A percentile compares a stretch with the other conserved stretches of the same genome.
Evolutionary conservation across 2,888 invertebrate genomes (phyloP).

Genomic region (Pecten maximus): DNA sequence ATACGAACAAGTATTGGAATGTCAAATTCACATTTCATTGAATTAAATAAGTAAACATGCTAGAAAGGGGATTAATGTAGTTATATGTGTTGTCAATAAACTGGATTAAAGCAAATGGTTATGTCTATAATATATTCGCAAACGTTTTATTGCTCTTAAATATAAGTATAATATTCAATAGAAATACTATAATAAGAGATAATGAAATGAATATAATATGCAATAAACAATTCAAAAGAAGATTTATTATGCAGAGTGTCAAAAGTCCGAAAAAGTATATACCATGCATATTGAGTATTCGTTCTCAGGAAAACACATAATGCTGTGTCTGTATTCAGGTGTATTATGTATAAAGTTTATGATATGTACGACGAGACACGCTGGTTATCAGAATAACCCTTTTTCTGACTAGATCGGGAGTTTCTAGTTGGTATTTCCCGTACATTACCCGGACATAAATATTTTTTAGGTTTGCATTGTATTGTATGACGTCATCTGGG

Average conservation of each 20-base stretch:
- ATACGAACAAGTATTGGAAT: background rate
- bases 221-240: no score
- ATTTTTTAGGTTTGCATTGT: background rate
- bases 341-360: background rate
- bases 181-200: no score
- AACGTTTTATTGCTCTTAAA: no score
- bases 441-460: background rate
- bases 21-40: constrained; percentile 10
- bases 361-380: background rate
- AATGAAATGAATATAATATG: no score
- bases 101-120: no score
- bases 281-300: no score
- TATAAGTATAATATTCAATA: no score
- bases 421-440: background rate
- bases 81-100: background rate
- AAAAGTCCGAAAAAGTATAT: no score
- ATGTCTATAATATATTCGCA: no score
- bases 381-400: background rate
- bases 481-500: background rate
- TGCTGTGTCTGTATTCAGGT: background rate
- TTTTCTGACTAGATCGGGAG: background rate
- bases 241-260: no score
- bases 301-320: background rate
- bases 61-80: background rate
- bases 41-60: background rate